Evolutionary conservation across 2,888 invertebrate species (phyloP).

Genomic region (Steromphala cineraria): DNA sequence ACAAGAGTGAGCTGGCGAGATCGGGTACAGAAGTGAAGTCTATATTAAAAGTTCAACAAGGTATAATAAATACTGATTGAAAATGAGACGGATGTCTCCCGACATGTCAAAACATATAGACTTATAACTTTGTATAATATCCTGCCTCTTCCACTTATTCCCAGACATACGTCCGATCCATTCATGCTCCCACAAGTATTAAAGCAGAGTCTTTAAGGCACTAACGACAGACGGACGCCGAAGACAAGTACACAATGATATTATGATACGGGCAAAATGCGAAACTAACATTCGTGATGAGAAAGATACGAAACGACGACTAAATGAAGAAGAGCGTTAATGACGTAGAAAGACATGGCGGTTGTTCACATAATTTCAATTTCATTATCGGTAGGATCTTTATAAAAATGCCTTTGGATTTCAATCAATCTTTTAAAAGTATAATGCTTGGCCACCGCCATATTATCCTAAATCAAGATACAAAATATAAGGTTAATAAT

Average conservation of each 20-base stretch:
- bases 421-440: background rate
- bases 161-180: background rate
- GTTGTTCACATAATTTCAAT: background rate
- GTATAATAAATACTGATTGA: conserved; percentile 20
- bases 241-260: background rate
- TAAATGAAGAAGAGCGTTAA: background rate
- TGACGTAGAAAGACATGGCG: conserved; percentile 21
- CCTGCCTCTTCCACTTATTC: background rate
- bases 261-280: background rate
- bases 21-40: conserved; percentile 4
- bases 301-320: background rate
- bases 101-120: conserved; percentile 18
- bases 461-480: background rate
- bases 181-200: conserved; percentile 3
- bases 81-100: conserved; percentile 14
- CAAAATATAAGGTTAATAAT: background rate
- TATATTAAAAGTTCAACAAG: conserved; percentile 17
- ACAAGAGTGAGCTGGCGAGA: background rate
- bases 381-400: background rate
- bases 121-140: conserved; percentile 20
- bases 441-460: background rate
- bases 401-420: conserved; percentile 1
- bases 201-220: conserved; percentile 16
- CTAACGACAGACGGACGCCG: background rate
- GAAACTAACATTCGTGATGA: background rate